Evolutionary conservation across 2,888 invertebrate genomes (phyloP).

Genomic region (Chloromyia formosa): DNA sequence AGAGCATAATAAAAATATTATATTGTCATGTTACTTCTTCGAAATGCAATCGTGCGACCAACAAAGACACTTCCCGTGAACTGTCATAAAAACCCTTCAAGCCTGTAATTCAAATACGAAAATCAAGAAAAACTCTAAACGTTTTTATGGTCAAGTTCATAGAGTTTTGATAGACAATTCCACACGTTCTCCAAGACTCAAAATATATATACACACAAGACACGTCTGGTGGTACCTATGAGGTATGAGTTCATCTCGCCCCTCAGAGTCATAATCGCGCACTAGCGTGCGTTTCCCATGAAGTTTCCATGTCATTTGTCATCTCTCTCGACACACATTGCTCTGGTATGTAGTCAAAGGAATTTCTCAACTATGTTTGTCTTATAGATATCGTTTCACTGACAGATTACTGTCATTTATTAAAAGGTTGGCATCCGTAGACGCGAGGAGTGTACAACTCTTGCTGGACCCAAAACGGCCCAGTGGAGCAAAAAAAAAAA

Average conservation of each 20-base stretch:
- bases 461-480: not conserved
- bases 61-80: not conserved
- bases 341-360: conserved; percentile 34
- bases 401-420: conserved; percentile 48
- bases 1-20: conserved; percentile 16
- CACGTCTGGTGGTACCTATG: no score
- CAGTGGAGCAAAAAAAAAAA: no score
- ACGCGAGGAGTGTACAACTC: not conserved
- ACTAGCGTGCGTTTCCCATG: conserved; percentile 34
- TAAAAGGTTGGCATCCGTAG: conserved; percentile 37
- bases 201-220: no score
- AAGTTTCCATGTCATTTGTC: conserved; percentile 45
- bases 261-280: conserved; percentile 19
- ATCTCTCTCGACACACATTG: conserved; percentile 23
- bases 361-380: conserved; percentile 44
- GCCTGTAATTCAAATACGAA: not conserved
- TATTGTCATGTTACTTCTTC: conserved; percentile 13
- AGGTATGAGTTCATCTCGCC: conserved; percentile 27
- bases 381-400: conserved; percentile 46
- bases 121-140: not conserved
- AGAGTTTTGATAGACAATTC: no score
- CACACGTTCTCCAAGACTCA: not conserved
- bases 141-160: no score
- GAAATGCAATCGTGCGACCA: no score
- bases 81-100: not conserved